phyloP scores from a whole-genome alignment of 2,113 vertebrate species.

The Amphiprion percula region DNA sequence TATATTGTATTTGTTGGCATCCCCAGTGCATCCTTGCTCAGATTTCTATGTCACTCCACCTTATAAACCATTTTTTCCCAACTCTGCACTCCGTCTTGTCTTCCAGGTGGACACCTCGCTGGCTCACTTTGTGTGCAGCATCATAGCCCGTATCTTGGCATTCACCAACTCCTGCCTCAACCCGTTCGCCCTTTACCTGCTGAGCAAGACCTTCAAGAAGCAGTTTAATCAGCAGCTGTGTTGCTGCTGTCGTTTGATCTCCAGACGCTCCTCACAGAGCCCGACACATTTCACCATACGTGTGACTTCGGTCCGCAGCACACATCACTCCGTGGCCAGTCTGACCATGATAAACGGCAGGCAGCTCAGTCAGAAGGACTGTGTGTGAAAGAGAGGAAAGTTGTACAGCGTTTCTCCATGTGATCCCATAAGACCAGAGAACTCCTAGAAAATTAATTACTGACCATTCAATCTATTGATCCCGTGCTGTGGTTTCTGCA shows the following conservation, averaged over 20 bases:
- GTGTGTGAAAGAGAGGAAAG: constrained; percentile 67
- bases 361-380: constrained; percentile 85
- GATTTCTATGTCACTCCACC: too few relatives aligned
- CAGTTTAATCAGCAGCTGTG: constrained; percentile 95
- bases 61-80: too few relatives aligned
- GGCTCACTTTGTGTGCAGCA: constrained; percentile 90
- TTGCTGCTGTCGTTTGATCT: constrained; percentile 85
- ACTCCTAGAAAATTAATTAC: too few relatives aligned
- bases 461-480: too few relatives aligned
- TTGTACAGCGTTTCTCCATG: background rate
- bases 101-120: constrained; percentile 92
- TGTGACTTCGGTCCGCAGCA: constrained; percentile 92
- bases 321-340: constrained; percentile 89
- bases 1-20: too few relatives aligned
- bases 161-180: constrained; percentile 98
- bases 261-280: constrained; percentile 81
- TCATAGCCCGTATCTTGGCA: constrained; percentile 92
- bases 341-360: constrained; percentile 90
- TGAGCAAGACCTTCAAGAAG: constrained; percentile 95
- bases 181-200: constrained; percentile 95
- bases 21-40: too few relatives aligned
- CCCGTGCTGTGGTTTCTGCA: too few relatives aligned
- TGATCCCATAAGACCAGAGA: background rate
- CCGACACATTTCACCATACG: constrained; percentile 85
- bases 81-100: background rate